These are phyloP conservation scores for Solea solea DNA, from an alignment of 2,113 vertebrate species.

Conservation along the genomic window DNA sequence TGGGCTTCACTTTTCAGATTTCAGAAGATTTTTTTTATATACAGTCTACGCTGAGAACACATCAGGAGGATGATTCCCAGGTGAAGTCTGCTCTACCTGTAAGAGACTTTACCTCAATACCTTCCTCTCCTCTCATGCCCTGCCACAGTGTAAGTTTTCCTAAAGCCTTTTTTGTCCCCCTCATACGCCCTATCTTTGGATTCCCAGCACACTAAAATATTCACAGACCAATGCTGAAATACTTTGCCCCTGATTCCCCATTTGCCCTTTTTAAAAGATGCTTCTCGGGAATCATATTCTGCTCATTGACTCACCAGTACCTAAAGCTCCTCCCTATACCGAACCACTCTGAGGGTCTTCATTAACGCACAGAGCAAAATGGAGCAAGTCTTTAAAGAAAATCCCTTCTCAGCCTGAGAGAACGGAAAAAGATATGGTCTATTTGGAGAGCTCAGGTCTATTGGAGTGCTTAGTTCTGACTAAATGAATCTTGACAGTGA, in stretches of 20 bases:
- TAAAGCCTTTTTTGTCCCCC: slow-evolving; percentile 33
- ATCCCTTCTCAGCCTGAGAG: slow-evolving; percentile 59
- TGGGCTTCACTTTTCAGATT: too few species aligned
- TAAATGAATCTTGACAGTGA: slow-evolving; percentile 84
- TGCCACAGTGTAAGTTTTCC: slow-evolving; percentile 33
- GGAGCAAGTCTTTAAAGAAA: slow-evolving; percentile 67
- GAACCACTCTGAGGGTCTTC: slow-evolving; percentile 69
- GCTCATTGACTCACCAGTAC: slow-evolving; percentile 56
- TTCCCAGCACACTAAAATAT: slow-evolving; percentile 66
- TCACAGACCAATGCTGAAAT: slow-evolving; percentile 43
- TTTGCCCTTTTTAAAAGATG: slow-evolving; percentile 20
- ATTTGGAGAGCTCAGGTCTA: slow-evolving; percentile 74
- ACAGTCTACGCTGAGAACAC: slow-evolving; percentile 48
- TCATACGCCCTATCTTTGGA: slow-evolving; percentile 58
- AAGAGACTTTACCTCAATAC: slow-evolving; percentile 60
- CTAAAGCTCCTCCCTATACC: slow-evolving; percentile 51
- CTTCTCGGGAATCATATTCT: slow-evolving; percentile 28
- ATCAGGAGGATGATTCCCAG: slow-evolving; percentile 59
- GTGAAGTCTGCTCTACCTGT: slow-evolving; percentile 62
- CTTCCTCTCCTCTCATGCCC: slow-evolving; percentile 46
- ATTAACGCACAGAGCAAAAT: slow-evolving; percentile 70
- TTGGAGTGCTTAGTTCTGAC: slow-evolving; percentile 80
- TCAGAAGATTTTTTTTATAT: too few species aligned
- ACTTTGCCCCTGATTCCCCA: slow-evolving; percentile 31
- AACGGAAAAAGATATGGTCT: slow-evolving; percentile 73